A percentile compares a stretch with the other conserved stretches of the same genome.
Evolutionary conservation across 2,113 vertebrate species (phyloP).

Genomic region (Gallinago undulata): DNA sequence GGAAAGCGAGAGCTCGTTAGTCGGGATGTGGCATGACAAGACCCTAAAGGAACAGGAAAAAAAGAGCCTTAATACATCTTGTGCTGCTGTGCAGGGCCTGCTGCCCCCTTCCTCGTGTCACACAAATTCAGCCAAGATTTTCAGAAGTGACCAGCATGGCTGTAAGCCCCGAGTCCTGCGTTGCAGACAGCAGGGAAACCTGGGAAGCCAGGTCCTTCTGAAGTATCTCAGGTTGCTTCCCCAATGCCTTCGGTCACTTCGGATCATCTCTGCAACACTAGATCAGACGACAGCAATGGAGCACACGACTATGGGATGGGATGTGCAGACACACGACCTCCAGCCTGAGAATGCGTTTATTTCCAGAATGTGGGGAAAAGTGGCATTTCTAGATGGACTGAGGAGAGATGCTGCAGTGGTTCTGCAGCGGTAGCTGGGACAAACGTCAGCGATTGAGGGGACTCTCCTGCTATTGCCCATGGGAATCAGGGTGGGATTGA

Average conservation of each 20-base stretch:
- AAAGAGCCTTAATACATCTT: not conserved
- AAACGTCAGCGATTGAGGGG: rapidly evolving
- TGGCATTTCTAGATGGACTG: not conserved
- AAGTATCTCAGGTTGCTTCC: not conserved
- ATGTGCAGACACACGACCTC: rapidly evolving
- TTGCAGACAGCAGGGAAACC: not conserved
- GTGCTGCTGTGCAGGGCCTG: not conserved
- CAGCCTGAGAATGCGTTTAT: no score
- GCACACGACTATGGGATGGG: rapidly evolving
- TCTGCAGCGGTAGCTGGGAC: not conserved
- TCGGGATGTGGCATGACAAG: rapidly evolving
- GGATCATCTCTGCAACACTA: not conserved
- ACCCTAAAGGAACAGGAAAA: not conserved
- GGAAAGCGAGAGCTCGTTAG: not conserved
- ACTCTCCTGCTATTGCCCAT: rapidly evolving
- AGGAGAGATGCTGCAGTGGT: no score
- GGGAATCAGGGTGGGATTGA: not conserved
- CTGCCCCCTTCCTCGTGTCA: not conserved
- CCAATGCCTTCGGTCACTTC: not conserved
- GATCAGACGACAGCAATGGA: rapidly evolving
- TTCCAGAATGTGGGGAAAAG: rapidly evolving
- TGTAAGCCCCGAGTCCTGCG: not conserved
- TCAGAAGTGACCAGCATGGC: not conserved
- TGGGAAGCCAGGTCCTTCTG: not conserved
- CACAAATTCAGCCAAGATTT: not conserved